These are phyloP conservation scores for Gnathonemus echidnorhynchus DNA, from an alignment of 2,113 vertebrate genomes.

Conservation along the genomic window DNA sequence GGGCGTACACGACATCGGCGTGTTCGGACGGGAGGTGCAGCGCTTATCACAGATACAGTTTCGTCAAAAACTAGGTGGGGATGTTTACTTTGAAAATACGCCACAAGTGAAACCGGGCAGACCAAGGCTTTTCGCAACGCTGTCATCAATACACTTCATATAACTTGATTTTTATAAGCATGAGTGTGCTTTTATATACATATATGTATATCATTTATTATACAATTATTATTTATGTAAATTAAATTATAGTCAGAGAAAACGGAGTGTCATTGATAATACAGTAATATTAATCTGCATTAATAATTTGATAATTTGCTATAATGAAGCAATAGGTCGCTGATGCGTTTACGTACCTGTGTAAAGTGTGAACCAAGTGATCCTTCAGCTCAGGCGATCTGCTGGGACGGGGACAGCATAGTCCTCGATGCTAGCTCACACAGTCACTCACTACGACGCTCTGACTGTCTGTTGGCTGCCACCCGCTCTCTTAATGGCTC, in stretches of 20 bases:
- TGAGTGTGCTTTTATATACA: neutral
- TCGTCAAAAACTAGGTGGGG: neutral
- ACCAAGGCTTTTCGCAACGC: neutral
- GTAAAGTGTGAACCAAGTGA: conserved; percentile 65
- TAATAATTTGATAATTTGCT: neutral
- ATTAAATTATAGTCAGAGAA: neutral
- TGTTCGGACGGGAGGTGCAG: neutral
- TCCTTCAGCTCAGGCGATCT: conserved; percentile 67
- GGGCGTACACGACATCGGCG: neutral
- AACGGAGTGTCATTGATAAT: neutral
- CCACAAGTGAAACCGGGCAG: neutral
- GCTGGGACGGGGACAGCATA: conserved; percentile 60
- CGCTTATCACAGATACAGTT: neutral
- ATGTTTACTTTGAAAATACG: neutral
- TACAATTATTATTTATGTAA: neutral
- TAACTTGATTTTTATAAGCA: neutral
- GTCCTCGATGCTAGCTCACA: conserved; percentile 33
- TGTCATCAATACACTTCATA: neutral
- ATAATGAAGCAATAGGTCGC: neutral
- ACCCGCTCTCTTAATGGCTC: conserved; percentile 52
- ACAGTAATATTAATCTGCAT: neutral
- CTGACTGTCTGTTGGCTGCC: neutral
- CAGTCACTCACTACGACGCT: conserved; percentile 36
- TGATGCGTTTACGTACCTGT: conserved; percentile 60
- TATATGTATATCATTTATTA: neutral